Conservation (phyloP, 2,888 invertebrate genomes). For the Gymnosoma rotundatum region DNA sequence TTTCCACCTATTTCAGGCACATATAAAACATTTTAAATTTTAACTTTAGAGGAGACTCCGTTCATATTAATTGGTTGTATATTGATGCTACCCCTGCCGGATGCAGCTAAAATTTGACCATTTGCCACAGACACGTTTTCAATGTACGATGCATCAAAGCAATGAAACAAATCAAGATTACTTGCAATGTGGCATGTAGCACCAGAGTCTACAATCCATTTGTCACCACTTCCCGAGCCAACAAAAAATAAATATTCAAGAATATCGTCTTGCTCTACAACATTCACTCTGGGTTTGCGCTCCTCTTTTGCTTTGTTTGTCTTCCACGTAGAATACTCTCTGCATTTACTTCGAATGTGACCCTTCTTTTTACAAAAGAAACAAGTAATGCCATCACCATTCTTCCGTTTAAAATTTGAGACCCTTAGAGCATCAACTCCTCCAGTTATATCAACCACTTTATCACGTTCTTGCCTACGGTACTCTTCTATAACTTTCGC, state of each 20-base stretch:
- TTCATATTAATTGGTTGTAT: constrained; percentile 39
- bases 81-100: not conserved
- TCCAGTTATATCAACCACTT: not conserved
- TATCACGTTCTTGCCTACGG: constrained; percentile 28
- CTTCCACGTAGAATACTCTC: constrained; percentile 57
- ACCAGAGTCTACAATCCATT: constrained; percentile 70
- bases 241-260: constrained; percentile 45
- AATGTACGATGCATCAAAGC: constrained; percentile 5
- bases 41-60: constrained; percentile 4
- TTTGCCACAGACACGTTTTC: constrained; percentile 52
- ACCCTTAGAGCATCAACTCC: constrained; percentile 12
- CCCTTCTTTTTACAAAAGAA: constrained; percentile 64
- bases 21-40: constrained; percentile 57
- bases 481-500: constrained; percentile 62
- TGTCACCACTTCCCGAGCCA: constrained; percentile 13
- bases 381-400: constrained; percentile 44
- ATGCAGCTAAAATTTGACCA: constrained; percentile 35
- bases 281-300: constrained; percentile 32
- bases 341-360: constrained; percentile 62
- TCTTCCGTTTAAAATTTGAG: constrained; percentile 21
- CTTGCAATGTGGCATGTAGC: constrained; percentile 60
- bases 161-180: constrained; percentile 49
- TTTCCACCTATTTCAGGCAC: constrained; percentile 63
- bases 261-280: constrained; percentile 35
- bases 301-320: constrained; percentile 31